Conservation (phyloP, 2,797 vertebrate species). For the Gymnocypris eckloni region DNA sequence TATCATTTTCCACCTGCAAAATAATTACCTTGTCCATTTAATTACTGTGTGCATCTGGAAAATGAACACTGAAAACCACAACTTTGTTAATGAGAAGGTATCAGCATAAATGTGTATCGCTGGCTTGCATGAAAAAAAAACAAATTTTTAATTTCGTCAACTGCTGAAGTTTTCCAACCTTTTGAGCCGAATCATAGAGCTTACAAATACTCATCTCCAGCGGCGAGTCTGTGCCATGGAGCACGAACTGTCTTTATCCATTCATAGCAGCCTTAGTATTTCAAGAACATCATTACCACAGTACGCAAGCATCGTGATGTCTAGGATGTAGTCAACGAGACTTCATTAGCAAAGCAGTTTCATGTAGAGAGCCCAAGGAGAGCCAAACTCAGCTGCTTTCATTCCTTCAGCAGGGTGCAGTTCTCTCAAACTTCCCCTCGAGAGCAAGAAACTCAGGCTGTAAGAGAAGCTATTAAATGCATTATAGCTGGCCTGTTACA, state of each 20-base stretch:
- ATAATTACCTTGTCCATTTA: not conserved
- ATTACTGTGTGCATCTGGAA: not conserved
- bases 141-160: constrained; percentile 13
- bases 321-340: constrained; percentile 30
- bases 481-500: constrained; percentile 48
- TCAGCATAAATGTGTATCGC: not conserved
- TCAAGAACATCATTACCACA: constrained; percentile 19
- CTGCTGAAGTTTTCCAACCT: not conserved
- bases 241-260: constrained; percentile 14
- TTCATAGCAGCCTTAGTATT: constrained; percentile 41
- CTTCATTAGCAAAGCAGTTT: constrained; percentile 52
- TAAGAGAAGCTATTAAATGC: constrained; percentile 52
- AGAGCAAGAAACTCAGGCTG: constrained; percentile 38
- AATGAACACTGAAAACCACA: constrained; percentile 10
- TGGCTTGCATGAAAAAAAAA: not conserved
- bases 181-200: constrained; percentile 7
- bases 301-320: constrained; percentile 19
- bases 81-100: constrained; percentile 25
- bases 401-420: constrained; percentile 25
- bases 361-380: constrained; percentile 49
- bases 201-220: constrained; percentile 19
- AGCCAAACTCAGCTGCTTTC: constrained; percentile 29
- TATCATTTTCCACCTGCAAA: not conserved
- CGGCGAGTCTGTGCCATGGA: not conserved
- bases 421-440: constrained; percentile 37